Evolutionary conservation across 1,140 invertebrate genomes (phyloP), one percentile per base, ranked within the genome.

Genomic region (Mylabris phalerata): DNA sequence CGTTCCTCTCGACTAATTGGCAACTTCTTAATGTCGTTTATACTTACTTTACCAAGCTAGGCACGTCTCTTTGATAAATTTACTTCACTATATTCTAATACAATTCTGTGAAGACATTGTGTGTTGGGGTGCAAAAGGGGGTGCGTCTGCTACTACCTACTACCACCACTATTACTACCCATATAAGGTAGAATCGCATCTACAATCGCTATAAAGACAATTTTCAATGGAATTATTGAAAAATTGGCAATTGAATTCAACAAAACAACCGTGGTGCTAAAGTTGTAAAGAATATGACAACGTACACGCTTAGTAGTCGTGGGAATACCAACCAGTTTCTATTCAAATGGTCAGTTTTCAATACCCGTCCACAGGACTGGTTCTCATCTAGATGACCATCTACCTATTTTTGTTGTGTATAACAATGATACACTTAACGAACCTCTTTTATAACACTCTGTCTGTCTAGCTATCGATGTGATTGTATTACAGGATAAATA

Each of bases 11-110:
- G 68, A 71, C 71, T 73, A 73, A 73, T 73, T 73, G 71, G 68
- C 71, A 73, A 73, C 71, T 73, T 73, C 71, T 73, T 73, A 73
- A 73, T 71, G 68, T 73, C 71, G 71, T 72, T 73, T 73, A 73
- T 72, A 73, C 71, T 71, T 73, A 73, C 71, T 73, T 71, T 71
- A 65, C 68, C 63, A 71, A 60, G 65, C 70, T 52, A 67, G 65
- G 71, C 71, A 72, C 71, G 71, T 71, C 70, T 67, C 71, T 73
- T 73, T 73, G 71, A 73, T 69, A 73, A 70, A 70, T 71, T 71
- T 66, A 71, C 68, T 72, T 68, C 64, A 64, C 64, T 65, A 65
- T 62, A 63, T 65, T 64, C 62, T 69, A 67, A 67, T 70, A 68
- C 63, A 66, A 70, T 70, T 70, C 64, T 62, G 56, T 58, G 50